Evolutionary conservation across 2,888 invertebrate genomes (phyloP).

Genomic region (Eupsilia transversa): DNA sequence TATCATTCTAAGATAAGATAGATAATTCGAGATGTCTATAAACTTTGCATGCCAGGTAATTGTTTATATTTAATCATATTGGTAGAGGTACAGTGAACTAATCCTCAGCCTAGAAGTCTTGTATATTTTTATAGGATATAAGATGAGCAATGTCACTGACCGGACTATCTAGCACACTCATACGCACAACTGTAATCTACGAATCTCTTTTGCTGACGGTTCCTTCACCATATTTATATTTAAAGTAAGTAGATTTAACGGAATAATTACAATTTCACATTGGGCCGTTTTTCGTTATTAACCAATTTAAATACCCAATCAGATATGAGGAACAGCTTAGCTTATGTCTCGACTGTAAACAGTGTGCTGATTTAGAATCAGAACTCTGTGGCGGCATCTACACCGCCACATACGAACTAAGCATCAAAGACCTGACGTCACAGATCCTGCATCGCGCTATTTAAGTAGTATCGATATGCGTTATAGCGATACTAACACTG

Average conservation of each 20-base stretch:
- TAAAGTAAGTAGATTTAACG: background rate
- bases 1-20: background rate
- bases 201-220: background rate
- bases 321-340: background rate
- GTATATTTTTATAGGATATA: background rate
- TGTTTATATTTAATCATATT: too few relatives aligned
- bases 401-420: too few relatives aligned
- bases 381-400: too few relatives aligned
- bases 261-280: background rate
- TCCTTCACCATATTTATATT: background rate
- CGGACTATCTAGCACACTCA: background rate
- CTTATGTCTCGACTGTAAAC: background rate
- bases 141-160: background rate
- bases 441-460: too few relatives aligned
- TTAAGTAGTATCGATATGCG: too few relatives aligned
- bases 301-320: background rate
- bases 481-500: too few relatives aligned
- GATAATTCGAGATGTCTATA: constrained; percentile 2
- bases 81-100: background rate
- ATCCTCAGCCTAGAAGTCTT: background rate
- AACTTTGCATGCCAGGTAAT: background rate
- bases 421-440: too few relatives aligned
- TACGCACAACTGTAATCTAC: background rate
- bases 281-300: background rate
- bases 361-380: background rate